Conservation (phyloP, 2,113 vertebrate genomes). For the Phrynosoma platyrhinos region DNA sequence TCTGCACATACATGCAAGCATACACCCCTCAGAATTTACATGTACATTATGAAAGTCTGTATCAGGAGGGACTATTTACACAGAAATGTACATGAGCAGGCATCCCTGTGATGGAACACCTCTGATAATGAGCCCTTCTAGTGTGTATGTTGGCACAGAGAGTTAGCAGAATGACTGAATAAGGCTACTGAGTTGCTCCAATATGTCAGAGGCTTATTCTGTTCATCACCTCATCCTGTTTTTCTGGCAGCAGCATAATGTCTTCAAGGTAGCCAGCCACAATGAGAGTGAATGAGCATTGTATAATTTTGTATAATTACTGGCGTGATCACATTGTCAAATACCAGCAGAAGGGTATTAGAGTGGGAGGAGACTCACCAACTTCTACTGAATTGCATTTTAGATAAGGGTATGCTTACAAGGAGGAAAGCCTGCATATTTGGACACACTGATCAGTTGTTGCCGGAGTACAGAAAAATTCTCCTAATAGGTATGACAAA, state of each 20-base stretch:
- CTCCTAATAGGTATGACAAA: slow-evolving; percentile 69
- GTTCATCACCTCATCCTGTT: not conserved
- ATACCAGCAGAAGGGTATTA: not conserved
- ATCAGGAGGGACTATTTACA: too few relatives aligned
- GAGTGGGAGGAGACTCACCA: not conserved
- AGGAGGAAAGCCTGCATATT: slow-evolving; percentile 36
- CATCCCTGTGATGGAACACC: too few relatives aligned
- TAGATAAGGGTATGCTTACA: slow-evolving; percentile 16
- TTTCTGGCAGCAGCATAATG: not conserved
- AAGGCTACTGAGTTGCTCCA: not conserved
- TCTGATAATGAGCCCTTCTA: too few relatives aligned
- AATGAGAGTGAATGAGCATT: not conserved
- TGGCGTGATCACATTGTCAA: slow-evolving; percentile 14
- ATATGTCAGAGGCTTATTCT: not conserved
- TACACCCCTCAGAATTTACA: not conserved
- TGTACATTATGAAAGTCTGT: not conserved
- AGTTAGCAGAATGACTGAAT: not conserved
- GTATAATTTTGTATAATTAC: not conserved
- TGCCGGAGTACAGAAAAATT: slow-evolving; percentile 54
- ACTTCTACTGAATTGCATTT: not conserved
- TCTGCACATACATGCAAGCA: not conserved
- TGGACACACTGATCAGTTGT: slow-evolving; percentile 59
- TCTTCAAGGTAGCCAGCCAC: not conserved
- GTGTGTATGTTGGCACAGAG: not conserved
- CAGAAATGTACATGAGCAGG: too few relatives aligned